These are phyloP conservation scores for Hippocampus kuda DNA, from an alignment of 2,797 vertebrate genomes.

Conservation along the genomic window DNA sequence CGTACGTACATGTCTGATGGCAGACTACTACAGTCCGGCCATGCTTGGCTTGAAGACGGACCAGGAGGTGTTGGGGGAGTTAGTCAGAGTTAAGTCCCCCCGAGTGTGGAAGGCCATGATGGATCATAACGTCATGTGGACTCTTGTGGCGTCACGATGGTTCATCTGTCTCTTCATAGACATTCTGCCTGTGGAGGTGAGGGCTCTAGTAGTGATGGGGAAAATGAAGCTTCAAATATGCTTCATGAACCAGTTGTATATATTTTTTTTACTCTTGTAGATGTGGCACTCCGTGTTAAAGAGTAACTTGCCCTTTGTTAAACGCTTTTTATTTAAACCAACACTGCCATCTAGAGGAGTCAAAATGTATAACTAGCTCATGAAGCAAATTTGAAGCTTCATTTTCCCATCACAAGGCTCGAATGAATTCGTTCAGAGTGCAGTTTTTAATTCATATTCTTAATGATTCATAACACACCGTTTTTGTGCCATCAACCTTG, in stretches of 20 bases:
- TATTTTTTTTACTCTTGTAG: too few relatives aligned
- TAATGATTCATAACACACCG: neutral
- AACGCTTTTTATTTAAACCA: too few relatives aligned
- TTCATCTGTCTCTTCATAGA: conserved; percentile 96
- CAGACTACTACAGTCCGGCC: conserved; percentile 86
- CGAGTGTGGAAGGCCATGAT: conserved; percentile 79
- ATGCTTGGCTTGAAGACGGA: conserved; percentile 91
- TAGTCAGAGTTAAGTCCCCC: conserved; percentile 80
- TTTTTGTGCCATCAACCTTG: neutral
- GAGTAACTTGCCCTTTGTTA: too few relatives aligned
- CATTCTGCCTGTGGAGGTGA: conserved; percentile 87
- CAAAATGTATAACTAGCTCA: too few relatives aligned
- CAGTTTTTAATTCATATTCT: neutral
- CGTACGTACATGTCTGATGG: neutral
- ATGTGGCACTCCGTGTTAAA: too few relatives aligned
- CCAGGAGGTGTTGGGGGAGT: conserved; percentile 88
- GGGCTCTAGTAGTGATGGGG: conserved; percentile 1
- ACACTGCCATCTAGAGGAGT: too few relatives aligned
- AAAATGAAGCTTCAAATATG: neutral
- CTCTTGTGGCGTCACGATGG: conserved; percentile 88
- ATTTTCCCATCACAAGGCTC: too few relatives aligned
- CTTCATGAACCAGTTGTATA: too few relatives aligned
- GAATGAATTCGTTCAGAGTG: neutral
- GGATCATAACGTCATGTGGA: conserved; percentile 82
- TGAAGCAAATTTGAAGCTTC: too few relatives aligned